Percentiles rank a stretch among this genome's conserved stretches.
phyloP scores from a whole-genome alignment of 2,888 invertebrate species.

The Venusia cambrica region DNA sequence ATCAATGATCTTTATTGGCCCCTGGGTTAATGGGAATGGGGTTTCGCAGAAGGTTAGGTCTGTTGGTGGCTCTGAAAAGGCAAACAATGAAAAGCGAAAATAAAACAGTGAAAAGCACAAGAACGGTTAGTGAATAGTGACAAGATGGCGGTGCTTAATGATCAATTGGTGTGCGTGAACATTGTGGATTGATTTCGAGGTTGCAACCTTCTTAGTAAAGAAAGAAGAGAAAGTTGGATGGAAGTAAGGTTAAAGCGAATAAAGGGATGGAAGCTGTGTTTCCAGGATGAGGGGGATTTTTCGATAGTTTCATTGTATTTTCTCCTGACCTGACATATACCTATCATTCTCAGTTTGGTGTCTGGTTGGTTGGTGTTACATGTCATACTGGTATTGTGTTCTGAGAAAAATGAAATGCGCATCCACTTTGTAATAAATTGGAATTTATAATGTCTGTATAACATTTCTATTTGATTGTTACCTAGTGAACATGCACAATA shows the following conservation, averaged over 20 bases:
- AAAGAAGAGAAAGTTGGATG: conserved; percentile 3
- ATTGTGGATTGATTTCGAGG: conserved; percentile 3
- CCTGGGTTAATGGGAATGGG: conserved; percentile 69
- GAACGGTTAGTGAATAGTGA: conserved; percentile 41
- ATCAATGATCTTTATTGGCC: conserved; percentile 53
- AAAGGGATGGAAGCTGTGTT: conserved; percentile 15
- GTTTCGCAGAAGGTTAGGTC: conserved; percentile 63
- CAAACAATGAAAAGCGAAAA: conserved; percentile 67
- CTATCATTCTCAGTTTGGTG: background rate
- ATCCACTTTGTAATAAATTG: too few species aligned
- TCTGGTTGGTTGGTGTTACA: conserved; percentile 1
- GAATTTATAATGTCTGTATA: conserved; percentile 35
- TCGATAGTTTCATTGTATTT: conserved; percentile 2
- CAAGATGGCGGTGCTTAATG: conserved; percentile 22
- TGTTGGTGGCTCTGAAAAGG: conserved; percentile 66
- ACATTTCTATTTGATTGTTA: conserved; percentile 46
- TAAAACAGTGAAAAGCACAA: conserved; percentile 55
- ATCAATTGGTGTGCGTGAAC: conserved; percentile 10
- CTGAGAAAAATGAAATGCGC: conserved; percentile 72
- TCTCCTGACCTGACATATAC: conserved; percentile 8
- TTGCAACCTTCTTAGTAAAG: conserved; percentile 9
- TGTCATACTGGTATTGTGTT: conserved; percentile 17
- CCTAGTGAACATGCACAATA: conserved; percentile 57
- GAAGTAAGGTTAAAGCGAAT: conserved; percentile 9
- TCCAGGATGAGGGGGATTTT: conserved; percentile 7